These are phyloP conservation scores for Orthonyx spaldingii DNA, from an alignment of 2,113 vertebrate species.

Conservation along the genomic window DNA sequence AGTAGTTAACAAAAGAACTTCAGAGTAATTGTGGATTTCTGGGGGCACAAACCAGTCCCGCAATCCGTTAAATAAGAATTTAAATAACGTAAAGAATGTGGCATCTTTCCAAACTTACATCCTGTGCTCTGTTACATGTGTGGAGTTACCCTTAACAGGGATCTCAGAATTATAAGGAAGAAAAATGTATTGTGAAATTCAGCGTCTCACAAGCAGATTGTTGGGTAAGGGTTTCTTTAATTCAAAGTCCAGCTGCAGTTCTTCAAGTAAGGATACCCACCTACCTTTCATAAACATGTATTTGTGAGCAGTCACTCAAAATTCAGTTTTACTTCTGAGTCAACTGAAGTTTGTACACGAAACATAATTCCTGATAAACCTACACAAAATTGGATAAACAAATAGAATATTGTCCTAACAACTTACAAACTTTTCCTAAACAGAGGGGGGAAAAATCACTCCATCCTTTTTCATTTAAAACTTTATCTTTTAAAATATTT, in stretches of 20 bases:
- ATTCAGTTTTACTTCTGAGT: not conserved
- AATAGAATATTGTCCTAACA: not conserved
- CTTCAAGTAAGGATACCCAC: not conserved
- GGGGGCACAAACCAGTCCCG: not conserved
- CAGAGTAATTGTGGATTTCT: not conserved
- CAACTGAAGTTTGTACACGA: not conserved
- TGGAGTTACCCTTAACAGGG: not conserved
- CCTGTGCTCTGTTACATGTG: not conserved
- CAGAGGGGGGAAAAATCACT: accelerated
- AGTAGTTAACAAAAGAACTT: not conserved
- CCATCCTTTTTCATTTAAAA: not conserved
- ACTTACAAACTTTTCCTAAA: not conserved
- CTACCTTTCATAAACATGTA: not conserved
- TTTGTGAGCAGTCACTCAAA: not conserved
- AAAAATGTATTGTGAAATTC: not conserved
- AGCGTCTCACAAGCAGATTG: not conserved
- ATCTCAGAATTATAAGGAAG: not conserved
- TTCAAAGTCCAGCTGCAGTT: not conserved
- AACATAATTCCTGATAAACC: not conserved
- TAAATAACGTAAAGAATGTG: not conserved
- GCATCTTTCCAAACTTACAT: not conserved
- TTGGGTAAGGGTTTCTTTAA: not conserved
- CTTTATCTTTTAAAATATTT: not conserved
- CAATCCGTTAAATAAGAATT: not conserved
- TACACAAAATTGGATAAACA: not conserved